Evolutionary conservation across 2,888 invertebrate genomes (phyloP).

Genomic region (Noctua janthina): DNA sequence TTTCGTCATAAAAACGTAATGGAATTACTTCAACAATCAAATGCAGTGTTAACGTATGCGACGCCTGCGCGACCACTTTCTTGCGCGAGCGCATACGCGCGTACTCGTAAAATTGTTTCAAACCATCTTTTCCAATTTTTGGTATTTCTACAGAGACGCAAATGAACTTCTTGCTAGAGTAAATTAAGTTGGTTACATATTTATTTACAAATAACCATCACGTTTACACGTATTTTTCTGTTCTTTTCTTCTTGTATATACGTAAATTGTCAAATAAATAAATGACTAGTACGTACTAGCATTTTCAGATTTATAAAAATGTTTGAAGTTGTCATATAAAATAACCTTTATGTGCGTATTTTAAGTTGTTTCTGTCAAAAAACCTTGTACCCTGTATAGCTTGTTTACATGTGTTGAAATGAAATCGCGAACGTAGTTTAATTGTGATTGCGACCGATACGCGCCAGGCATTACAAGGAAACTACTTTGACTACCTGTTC

Average conservation of each 20-base stretch:
- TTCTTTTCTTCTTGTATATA: no score
- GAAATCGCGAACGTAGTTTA: background rate
- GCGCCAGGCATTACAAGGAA: slow-evolving; percentile 38
- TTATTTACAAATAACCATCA: background rate
- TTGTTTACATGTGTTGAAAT: background rate
- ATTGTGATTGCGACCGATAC: slow-evolving; percentile 46
- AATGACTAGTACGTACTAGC: no score
- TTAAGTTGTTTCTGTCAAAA: background rate
- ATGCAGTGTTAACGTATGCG: slow-evolving; percentile 63
- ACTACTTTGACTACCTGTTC: slow-evolving; percentile 39
- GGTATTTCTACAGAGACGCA: background rate
- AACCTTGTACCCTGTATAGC: background rate
- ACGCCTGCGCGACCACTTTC: slow-evolving; percentile 73
- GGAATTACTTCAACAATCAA: slow-evolving; percentile 70
- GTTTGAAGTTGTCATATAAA: background rate
- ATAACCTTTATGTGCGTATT: background rate
- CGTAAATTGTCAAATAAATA: no score
- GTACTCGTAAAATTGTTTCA: slow-evolving; percentile 22
- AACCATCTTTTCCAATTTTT: background rate
- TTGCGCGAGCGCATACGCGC: slow-evolving; percentile 63
- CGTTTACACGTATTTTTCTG: background rate
- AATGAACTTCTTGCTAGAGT: background rate
- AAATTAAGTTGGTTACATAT: background rate
- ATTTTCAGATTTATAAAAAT: no score
- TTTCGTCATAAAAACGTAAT: slow-evolving; percentile 52